These are phyloP conservation scores for Mustela lutreola DNA, from an alignment of 2,113 vertebrate genomes.

Conservation along the genomic window DNA sequence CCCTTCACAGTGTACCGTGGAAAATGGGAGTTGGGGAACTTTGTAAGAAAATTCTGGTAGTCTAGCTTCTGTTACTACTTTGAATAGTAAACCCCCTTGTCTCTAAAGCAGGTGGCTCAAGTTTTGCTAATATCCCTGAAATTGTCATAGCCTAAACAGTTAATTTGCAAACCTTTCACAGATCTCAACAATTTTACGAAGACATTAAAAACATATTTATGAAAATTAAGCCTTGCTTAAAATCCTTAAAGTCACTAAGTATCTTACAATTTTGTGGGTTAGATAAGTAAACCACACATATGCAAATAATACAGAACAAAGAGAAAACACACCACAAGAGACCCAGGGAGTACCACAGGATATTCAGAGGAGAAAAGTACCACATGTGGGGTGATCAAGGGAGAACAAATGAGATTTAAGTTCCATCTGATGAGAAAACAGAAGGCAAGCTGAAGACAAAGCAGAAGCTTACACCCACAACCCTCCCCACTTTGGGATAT, in stretches of 20 bases:
- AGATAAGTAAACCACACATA: neutral
- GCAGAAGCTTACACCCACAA: neutral
- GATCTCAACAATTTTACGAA: slow-evolving; percentile 42
- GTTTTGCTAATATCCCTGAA: neutral
- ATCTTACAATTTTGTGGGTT: neutral
- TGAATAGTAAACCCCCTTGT: neutral
- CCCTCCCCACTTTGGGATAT: neutral
- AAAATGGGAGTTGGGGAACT: neutral
- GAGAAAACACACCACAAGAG: neutral
- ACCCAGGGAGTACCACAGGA: neutral
- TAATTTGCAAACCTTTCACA: neutral
- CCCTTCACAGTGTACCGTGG: neutral
- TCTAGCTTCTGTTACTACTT: neutral
- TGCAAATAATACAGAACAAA: neutral
- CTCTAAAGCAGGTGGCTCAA: neutral
- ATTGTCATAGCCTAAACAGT: neutral
- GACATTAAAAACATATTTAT: slow-evolving; percentile 4
- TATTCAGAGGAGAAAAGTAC: neutral
- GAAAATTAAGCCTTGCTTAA: neutral
- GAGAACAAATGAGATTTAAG: neutral
- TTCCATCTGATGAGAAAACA: neutral
- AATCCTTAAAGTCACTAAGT: neutral
- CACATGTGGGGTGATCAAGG: neutral
- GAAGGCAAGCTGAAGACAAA: neutral
- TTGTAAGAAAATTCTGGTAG: neutral